These are phyloP conservation scores for Saguinus oedipus DNA, from an alignment of 2,797 vertebrate species.

Conservation along the genomic window DNA sequence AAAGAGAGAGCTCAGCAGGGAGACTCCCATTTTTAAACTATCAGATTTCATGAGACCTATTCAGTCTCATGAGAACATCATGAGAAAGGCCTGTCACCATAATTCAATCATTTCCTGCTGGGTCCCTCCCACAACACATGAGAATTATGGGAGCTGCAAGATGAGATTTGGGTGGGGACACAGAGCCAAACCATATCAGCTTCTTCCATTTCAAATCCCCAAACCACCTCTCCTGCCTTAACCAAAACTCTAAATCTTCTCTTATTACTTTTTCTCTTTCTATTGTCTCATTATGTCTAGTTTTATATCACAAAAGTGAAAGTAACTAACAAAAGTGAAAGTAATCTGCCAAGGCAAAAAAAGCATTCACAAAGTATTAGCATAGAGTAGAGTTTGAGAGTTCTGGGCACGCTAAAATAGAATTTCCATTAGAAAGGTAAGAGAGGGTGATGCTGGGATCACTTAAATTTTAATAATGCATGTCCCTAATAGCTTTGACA, in stretches of 20 bases:
- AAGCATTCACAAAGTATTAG: too few relatives aligned
- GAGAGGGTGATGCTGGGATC: not conserved
- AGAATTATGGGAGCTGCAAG: not conserved
- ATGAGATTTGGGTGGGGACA: not conserved
- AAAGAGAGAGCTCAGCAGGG: not conserved
- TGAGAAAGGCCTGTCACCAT: not conserved
- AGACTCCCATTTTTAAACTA: not conserved
- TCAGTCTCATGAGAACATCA: not conserved
- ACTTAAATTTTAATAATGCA: not conserved
- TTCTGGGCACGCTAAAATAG: not conserved
- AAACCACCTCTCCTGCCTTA: not conserved
- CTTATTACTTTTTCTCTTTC: not conserved
- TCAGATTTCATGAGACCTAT: not conserved
- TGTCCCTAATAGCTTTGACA: not conserved
- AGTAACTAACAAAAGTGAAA: not conserved
- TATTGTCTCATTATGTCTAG: not conserved
- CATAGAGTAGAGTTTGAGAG: not conserved
- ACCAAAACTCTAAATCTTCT: not conserved
- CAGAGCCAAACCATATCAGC: not conserved
- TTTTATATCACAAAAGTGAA: not conserved
- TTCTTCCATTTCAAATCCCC: not conserved
- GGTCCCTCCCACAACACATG: not conserved
- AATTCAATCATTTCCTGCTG: not conserved
- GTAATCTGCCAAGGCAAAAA: not conserved
- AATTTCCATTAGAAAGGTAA: not conserved